Evolutionary conservation across 2,888 invertebrate genomes (phyloP), one percentile per base, ranked within the genome.

Genomic region (Cryptocephalus primarius): DNA sequence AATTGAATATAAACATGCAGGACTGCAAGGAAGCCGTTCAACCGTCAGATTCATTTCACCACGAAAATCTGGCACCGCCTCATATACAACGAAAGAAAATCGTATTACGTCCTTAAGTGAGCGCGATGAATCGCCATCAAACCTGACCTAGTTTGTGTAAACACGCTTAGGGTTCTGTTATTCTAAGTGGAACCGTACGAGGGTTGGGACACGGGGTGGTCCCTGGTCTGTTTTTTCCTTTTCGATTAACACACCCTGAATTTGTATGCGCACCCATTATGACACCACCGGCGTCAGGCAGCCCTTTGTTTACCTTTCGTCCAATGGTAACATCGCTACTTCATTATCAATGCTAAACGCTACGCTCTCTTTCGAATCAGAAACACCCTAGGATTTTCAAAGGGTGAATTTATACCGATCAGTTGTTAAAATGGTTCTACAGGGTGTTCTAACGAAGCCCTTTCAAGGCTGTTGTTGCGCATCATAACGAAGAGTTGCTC

Each of bases 171-270:
- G 52, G 32, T 34, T 36, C 42, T 42, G 42, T 42, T 22, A 33
- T 22, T 22, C 22, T 22, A 22, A 22, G 9, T 14, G n/a, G 42
- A 33, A 31, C 14, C 14, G 22, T 31, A 12, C 42, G 13, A 33
- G 9, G 32, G 22, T 22, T 22, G 22, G 22, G 22, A 22, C 22
- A 22, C 22, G 55, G 62, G 62, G 62, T 62, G 62, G 62, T 62
- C 62, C 52, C 49, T 47, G n/a, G 56, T 56, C 56, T 53, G 51
- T 53, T 49, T 49, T 50, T 57, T 54, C 48, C 52, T 52, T 22
- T 22, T 22, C 22, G 22, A 6, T 22, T 59, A 60, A 60, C 60
- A 62, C 60, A 52, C 57, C 58, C 56, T 49, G 51, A 53, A 56
- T 55, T 55, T 56, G 53, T 55, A 47, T 53, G 43, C 43, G 47